Evolutionary conservation across 2,888 invertebrate species (phyloP).

Genomic region (Thymelicus lineola): DNA sequence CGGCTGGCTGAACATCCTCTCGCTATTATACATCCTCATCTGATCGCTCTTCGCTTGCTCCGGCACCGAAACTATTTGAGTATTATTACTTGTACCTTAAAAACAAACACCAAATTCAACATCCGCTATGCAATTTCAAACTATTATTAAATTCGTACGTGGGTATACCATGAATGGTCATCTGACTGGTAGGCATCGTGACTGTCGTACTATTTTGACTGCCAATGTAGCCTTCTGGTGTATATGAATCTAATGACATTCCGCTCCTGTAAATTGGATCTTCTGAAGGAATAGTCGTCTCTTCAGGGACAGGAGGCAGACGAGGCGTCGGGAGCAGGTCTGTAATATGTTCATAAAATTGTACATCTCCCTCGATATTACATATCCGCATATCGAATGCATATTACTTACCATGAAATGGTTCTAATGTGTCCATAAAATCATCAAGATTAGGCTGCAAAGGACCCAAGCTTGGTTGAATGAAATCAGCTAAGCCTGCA

Average conservation of each 20-base stretch:
- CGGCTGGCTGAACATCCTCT: slow-evolving; percentile 65
- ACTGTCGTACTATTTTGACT: slow-evolving; percentile 57
- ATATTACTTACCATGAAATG: slow-evolving; percentile 88
- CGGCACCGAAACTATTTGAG: slow-evolving; percentile 72
- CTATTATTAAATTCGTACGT: slow-evolving; percentile 7
- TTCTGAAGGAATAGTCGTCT: slow-evolving; percentile 77
- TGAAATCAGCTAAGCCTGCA: slow-evolving; percentile 96
- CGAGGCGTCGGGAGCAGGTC: slow-evolving; percentile 76
- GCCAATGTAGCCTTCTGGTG: slow-evolving; percentile 62
- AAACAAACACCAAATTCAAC: slow-evolving; percentile 41
- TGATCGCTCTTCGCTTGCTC: slow-evolving; percentile 74
- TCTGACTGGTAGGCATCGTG: slow-evolving; percentile 77
- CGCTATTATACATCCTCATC: slow-evolving; percentile 71
- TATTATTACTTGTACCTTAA: slow-evolving; percentile 73
- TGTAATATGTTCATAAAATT: slow-evolving; percentile 43
- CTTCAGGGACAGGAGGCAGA: slow-evolving; percentile 87
- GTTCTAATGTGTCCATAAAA: slow-evolving; percentile 96
- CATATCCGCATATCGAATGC: background rate
- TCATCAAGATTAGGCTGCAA: slow-evolving; percentile 98
- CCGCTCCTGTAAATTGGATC: slow-evolving; percentile 78
- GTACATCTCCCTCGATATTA: background rate
- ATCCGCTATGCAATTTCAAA: background rate
- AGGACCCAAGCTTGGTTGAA: slow-evolving; percentile 98
- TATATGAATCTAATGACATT: slow-evolving; percentile 76
- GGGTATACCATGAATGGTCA: slow-evolving; percentile 73